Evolutionary conservation across 2,797 vertebrate genomes (phyloP), one percentile per base, ranked within the genome.

Genomic region (Peromyscus eremicus): DNA sequence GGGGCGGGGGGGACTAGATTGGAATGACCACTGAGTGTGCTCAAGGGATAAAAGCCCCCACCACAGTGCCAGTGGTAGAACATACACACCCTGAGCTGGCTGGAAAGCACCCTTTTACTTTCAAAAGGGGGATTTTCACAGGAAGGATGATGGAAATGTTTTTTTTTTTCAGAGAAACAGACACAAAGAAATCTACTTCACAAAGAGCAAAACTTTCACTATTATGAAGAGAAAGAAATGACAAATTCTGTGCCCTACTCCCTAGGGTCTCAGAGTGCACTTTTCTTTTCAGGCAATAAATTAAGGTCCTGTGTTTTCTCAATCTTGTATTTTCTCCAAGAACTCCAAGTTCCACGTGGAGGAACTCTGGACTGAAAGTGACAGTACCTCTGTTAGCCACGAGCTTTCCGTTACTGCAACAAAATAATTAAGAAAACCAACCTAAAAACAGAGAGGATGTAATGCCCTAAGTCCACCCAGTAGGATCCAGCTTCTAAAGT

Each of bases 71-170:
- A 55, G 29, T 12, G 46, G n/a, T n/a, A n/a, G n/a, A 62, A 32
- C 0, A 0, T 21, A 32, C 90, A 97, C 73, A 71, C 52, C 40
- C 52, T 71, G 29, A 94, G 73, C 57, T 77, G n/a, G 52, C 12
- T 79, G 49, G 49, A 66, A 80, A 92, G 64, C 1, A 60, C 34
- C 11, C 52, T 76, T 96, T 79, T 81, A 89, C 87, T 94, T 96
- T 88, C 19, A 83, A 23, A 97, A 96, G 52, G 96, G 32, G 79
- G 12, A 52, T 94, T 95, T 92, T 49, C 66, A 85, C 88, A 90
- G 46, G 68, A 49, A 40, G 2, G 0, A 83, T 95, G 55, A 94
- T 57, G 88, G 37, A 89, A 94, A 34, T 19, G 81, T 66, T 93
- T 70, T 75, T 29, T 95, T 96, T 94, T 68, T 82, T 46, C 12